These are phyloP conservation scores for Echinops telfairi DNA, from an alignment of 2,113 vertebrate species.

Conservation along the genomic window DNA sequence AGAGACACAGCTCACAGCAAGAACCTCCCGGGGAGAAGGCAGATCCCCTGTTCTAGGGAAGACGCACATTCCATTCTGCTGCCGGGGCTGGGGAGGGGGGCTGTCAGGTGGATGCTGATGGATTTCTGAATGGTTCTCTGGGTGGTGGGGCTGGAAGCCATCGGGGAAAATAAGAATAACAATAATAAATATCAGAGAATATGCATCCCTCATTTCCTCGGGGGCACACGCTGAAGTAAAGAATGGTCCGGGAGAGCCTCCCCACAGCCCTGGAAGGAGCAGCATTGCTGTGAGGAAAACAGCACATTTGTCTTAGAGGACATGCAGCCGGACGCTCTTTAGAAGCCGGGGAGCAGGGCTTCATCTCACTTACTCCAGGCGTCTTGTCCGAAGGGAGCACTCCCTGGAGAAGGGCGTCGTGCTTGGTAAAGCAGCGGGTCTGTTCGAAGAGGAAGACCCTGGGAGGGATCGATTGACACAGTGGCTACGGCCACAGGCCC, in stretches of 20 bases:
- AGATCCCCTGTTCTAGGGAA: not conserved
- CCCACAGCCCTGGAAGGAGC: fast-evolving
- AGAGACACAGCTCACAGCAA: not conserved
- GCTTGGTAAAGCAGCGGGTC: not conserved
- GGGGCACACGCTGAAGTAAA: not conserved
- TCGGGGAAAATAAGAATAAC: no score
- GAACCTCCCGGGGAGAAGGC: not conserved
- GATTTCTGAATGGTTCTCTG: not conserved
- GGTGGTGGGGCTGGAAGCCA: no score
- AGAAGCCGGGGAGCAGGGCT: not conserved
- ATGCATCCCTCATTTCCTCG: fast-evolving
- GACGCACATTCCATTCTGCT: no score
- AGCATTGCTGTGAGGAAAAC: not conserved
- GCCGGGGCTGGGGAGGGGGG: fast-evolving
- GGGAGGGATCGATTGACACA: not conserved
- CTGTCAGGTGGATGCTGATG: fast-evolving
- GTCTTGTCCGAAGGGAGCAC: not conserved
- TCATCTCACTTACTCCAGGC: not conserved
- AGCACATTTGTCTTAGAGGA: not conserved
- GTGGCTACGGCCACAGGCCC: not conserved
- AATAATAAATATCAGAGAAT: not conserved
- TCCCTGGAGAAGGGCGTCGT: not conserved
- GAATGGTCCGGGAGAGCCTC: not conserved
- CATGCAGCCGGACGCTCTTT: not conserved
- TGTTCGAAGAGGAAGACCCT: not conserved